phyloP scores from a whole-genome alignment of 1,140 invertebrate species.

The Drosophila carrolli region DNA sequence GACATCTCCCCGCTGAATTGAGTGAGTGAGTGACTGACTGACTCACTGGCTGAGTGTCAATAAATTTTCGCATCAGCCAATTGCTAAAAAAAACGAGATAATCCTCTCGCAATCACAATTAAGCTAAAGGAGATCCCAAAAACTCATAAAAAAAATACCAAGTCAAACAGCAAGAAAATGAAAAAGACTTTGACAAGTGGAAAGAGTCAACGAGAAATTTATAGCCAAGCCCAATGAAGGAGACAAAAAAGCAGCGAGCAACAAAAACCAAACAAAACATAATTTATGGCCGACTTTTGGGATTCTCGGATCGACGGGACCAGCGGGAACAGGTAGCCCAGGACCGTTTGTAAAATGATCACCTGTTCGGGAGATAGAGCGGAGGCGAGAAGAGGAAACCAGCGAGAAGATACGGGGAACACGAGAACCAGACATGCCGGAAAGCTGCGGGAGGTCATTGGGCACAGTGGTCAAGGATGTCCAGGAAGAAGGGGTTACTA shows the following conservation, averaged over 20 bases:
- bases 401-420: slow-evolving; percentile 8
- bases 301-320: slow-evolving; percentile 37
- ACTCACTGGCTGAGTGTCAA: slow-evolving; percentile 58
- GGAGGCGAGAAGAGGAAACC: background rate
- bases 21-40: slow-evolving; percentile 45
- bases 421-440: slow-evolving; percentile 22
- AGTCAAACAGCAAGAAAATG: slow-evolving; percentile 16
- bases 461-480: slow-evolving; percentile 33
- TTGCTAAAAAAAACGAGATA: slow-evolving; percentile 56
- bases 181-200: slow-evolving; percentile 56
- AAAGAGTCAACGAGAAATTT: slow-evolving; percentile 66
- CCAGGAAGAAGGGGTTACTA: background rate
- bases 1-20: slow-evolving; percentile 28
- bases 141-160: slow-evolving; percentile 20
- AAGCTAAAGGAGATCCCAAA: slow-evolving; percentile 55
- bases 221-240: slow-evolving; percentile 49
- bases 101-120: slow-evolving; percentile 66
- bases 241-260: slow-evolving; percentile 25
- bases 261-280: slow-evolving; percentile 66
- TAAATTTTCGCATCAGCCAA: slow-evolving; percentile 65
- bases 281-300: slow-evolving; percentile 70
- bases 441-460: slow-evolving; percentile 53
- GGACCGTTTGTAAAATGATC: slow-evolving; percentile 75
- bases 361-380: slow-evolving; percentile 60
- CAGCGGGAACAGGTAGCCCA: slow-evolving; percentile 57